Evolutionary conservation across 2,888 invertebrate species (phyloP).

Genomic region (Emmelina monodactyla): DNA sequence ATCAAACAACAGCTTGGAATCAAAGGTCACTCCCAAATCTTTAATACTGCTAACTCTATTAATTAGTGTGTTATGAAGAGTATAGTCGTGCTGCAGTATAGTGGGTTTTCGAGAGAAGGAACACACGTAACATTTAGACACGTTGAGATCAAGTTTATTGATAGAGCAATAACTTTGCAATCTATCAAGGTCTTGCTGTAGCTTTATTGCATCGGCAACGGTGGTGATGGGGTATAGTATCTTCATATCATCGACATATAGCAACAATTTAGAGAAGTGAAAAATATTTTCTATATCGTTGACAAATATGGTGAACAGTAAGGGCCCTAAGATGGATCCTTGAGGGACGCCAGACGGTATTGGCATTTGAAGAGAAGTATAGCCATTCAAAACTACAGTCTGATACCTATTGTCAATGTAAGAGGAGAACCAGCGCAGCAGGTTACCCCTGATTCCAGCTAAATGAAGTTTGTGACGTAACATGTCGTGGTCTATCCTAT

Average conservation of each 20-base stretch:
- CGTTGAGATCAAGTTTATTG: conserved; percentile 8
- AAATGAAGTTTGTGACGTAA: conserved; percentile 6
- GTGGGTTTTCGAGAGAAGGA: conserved; percentile 7
- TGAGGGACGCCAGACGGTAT: conserved; percentile 8
- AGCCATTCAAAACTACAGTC: conserved; percentile 2
- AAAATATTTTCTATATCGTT: conserved; percentile 3
- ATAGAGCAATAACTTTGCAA: conserved; percentile 2
- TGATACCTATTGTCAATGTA: neutral
- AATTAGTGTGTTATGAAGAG: neutral
- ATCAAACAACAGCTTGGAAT: neutral
- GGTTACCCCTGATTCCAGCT: conserved; percentile 1
- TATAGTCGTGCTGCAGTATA: neutral
- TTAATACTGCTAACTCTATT: neutral
- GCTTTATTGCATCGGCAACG: neutral
- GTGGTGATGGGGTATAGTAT: neutral
- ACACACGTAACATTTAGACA: conserved; percentile 10
- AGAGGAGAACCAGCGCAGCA: conserved; percentile 3
- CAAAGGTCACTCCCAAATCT: neutral
- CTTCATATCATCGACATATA: conserved; percentile 5
- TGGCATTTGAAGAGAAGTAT: neutral
- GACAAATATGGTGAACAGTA: conserved; percentile 4
- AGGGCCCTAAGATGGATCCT: conserved; percentile 3
- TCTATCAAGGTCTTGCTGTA: neutral
- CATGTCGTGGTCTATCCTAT: conserved; percentile 7
- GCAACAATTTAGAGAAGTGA: neutral